Evolutionary conservation across 64 coral and sea anemone genomes (phyloP).

Genomic region (Porites lutea): DNA sequence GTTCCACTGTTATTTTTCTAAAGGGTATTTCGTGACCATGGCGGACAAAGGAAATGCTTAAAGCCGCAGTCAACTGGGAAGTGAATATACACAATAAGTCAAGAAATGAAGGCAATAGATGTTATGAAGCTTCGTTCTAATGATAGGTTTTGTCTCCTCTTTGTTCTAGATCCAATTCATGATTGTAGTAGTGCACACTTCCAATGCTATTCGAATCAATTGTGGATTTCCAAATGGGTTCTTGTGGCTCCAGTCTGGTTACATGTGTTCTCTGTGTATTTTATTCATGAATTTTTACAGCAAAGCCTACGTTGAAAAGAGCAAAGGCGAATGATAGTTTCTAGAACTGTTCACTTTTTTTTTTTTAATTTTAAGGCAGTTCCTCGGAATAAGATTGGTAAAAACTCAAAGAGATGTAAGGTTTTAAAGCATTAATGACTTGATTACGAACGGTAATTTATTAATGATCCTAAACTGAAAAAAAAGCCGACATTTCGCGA

Average conservation of each 20-base stretch:
- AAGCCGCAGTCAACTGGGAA: no score
- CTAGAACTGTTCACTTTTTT: not conserved
- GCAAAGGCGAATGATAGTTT: slow-evolving; percentile 26
- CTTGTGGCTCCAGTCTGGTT: slow-evolving; percentile 65
- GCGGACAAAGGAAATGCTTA: no score
- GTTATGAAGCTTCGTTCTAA: not conserved
- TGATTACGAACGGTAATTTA: no score
- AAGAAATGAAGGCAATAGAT: no score
- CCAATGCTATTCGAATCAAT: slow-evolving; percentile 60
- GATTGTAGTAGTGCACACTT: slow-evolving; percentile 43
- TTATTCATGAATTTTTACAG: slow-evolving; percentile 76
- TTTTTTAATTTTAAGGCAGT: not conserved
- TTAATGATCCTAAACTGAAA: no score
- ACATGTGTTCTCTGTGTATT: slow-evolving; percentile 63
- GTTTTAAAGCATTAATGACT: no score
- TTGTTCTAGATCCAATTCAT: slow-evolving; percentile 66
- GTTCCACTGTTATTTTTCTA: no score
- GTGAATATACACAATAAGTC: no score
- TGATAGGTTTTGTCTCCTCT: slow-evolving; percentile 21
- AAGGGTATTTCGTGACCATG: no score
- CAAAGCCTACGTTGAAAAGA: slow-evolving; percentile 55
- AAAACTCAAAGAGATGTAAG: no score
- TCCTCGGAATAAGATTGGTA: not conserved
- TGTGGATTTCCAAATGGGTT: slow-evolving; percentile 80
- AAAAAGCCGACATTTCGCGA: no score